Evolutionary conservation across 2,797 vertebrate genomes (phyloP), one percentile per base, ranked within the genome.

Genomic region (Notoglanidium macrostoma): DNA sequence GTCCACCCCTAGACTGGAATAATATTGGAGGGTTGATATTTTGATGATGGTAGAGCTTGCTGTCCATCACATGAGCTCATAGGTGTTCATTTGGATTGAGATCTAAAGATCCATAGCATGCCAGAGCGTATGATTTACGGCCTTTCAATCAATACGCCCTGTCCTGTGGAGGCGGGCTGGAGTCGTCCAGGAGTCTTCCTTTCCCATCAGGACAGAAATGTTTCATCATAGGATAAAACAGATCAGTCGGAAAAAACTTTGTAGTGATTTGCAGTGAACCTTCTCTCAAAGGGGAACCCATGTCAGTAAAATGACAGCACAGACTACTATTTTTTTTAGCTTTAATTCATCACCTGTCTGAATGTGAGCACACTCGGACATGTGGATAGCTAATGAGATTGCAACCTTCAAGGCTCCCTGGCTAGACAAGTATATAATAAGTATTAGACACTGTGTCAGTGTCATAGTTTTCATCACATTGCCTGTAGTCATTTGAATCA

Each of bases 341-440:
- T 61, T 61, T 80, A 80, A 81, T 61, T 81, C 57, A 81, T 81
- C 12, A 63, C 57, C 5, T 61, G 78, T 81, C 57, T 63, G 55
- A 8, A 11, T 78, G 51, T 57, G 17, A 57, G 76, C 76, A 35
- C 54, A 35, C 76, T 57, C 29, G 5, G 76, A 57, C 9, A 1
- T 78, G 54, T 78, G 17, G 54, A 5, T 11, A 57, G 54, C 17
- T 78, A 57, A 78, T 54, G 74, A 54, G 49, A 54, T 54, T 17
- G 21, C 21, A 40, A 26, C 32, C 77, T 40, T 61, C 32, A 44
- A 59, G 32, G 32, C 21, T 80, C 55, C 15, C 19, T 29, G 32
- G 10, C 54, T 35, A 35, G 77, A 23, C 57, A 78, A 78, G 51
- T 57, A 35, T 32, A 78, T 55, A 78, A 78, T 55, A 32, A 57